phyloP scores from a whole-genome alignment of 2,113 vertebrate species.

The Delphinus delphis region DNA sequence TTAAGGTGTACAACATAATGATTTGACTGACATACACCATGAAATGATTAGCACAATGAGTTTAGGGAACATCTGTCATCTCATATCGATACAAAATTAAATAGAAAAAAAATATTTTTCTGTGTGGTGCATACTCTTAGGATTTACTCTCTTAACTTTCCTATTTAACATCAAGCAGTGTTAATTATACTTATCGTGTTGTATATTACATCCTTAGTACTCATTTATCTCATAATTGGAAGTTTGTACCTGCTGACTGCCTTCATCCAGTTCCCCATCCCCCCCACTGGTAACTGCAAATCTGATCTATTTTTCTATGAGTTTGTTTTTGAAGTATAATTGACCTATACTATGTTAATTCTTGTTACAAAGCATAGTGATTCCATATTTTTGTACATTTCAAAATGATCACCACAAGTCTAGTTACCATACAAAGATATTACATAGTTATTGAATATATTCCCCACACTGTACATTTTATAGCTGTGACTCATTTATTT shows the following conservation, averaged over 20 bases:
- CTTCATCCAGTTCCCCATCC: neutral
- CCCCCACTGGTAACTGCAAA: neutral
- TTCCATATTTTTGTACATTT: neutral
- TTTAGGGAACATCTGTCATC: too few relatives aligned
- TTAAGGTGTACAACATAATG: too few relatives aligned
- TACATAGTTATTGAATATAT: neutral
- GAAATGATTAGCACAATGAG: too few relatives aligned
- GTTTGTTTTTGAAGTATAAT: neutral
- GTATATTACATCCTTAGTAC: neutral
- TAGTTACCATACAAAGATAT: neutral
- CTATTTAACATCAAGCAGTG: neutral
- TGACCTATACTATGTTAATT: neutral
- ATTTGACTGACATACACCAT: too few relatives aligned
- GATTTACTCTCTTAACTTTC: neutral
- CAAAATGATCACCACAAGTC: neutral
- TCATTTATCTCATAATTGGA: neutral
- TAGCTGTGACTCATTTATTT: neutral
- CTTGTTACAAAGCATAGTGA: neutral
- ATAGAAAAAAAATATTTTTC: too few relatives aligned
- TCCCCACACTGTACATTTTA: neutral
- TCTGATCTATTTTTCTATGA: neutral
- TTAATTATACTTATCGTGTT: neutral
- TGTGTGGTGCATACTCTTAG: too few relatives aligned
- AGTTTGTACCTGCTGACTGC: neutral
- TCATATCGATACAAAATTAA: too few relatives aligned